A percentile compares a stretch with the other conserved stretches of the same genome.
Evolutionary conservation across 2,888 invertebrate genomes (phyloP).

Genomic region (Andrena haemorrhoa): DNA sequence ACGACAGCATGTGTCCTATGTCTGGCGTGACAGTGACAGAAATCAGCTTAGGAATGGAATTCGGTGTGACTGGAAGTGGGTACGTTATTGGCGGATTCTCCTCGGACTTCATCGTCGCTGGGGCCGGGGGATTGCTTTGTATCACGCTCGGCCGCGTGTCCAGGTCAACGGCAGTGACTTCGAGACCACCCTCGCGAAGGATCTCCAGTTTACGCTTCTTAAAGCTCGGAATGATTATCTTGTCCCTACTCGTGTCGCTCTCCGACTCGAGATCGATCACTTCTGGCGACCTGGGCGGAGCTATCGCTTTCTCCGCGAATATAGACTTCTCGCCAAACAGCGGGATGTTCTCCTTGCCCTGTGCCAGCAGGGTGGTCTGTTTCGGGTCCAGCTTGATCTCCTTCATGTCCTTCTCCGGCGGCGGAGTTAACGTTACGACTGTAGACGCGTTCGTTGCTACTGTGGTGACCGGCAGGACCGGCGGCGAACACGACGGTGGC

Average conservation of each 20-base stretch:
- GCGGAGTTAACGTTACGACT: conserved; percentile 84
- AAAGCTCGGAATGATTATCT: conserved; percentile 85
- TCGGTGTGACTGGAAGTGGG: conserved; percentile 76
- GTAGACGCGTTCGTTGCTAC: conserved; percentile 82
- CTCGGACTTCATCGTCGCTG: conserved; percentile 83
- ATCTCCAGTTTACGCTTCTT: conserved; percentile 91
- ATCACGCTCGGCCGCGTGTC: conserved; percentile 85
- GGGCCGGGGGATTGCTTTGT: conserved; percentile 84
- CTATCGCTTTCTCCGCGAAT: conserved; percentile 83
- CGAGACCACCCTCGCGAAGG: conserved; percentile 90
- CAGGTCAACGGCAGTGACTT: conserved; percentile 89
- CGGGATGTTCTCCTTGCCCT: conserved; percentile 87
- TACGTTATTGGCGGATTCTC: conserved; percentile 71
- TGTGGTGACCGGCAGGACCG: conserved; percentile 76
- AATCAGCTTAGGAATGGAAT: conserved; percentile 81
- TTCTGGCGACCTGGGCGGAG: conserved; percentile 88
- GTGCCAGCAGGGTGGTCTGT: conserved; percentile 83
- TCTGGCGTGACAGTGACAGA: conserved; percentile 86
- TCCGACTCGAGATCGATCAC: conserved; percentile 88
- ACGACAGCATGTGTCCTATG: conserved; percentile 84
- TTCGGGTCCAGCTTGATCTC: conserved; percentile 82
- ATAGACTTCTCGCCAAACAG: conserved; percentile 82
- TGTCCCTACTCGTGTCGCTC: conserved; percentile 79
- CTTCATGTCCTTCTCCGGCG: conserved; percentile 84
- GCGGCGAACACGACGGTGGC: conserved; percentile 78